Evolutionary conservation across 1,140 invertebrate genomes (phyloP).

Genomic region (Yoshiicerus persimilis): DNA sequence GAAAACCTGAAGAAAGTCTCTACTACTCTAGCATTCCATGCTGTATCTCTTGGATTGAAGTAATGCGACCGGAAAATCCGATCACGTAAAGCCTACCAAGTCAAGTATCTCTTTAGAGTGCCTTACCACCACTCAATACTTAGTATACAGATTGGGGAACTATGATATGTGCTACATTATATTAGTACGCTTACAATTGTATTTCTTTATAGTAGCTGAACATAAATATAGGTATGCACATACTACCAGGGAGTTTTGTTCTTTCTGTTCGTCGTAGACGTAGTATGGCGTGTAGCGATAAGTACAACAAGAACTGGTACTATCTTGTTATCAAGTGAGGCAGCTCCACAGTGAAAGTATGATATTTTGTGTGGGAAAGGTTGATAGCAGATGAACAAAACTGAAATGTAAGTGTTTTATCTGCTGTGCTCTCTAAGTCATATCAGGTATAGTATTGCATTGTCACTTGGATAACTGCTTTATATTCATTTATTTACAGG

Average conservation of each 20-base stretch:
- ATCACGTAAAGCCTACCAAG: slow-evolving; percentile 27
- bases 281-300: neutral
- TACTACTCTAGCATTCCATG: neutral
- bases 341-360: neutral
- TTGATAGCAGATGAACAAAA: neutral
- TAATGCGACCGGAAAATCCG: slow-evolving; percentile 33
- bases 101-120: neutral
- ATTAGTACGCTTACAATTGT: neutral
- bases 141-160: neutral
- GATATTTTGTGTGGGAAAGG: neutral
- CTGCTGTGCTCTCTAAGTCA: neutral
- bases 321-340: neutral
- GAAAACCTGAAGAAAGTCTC: neutral
- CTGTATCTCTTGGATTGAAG: slow-evolving; percentile 24
- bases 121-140: neutral
- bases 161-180: neutral
- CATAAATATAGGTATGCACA: neutral
- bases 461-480: neutral
- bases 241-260: neutral
- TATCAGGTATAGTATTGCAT: neutral
- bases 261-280: neutral
- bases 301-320: neutral
- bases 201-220: neutral
- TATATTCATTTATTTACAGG: neutral
- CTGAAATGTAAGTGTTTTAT: neutral